Evolutionary conservation across 1,140 invertebrate genomes (phyloP).

Genomic region (Ceratina calcarata): DNA sequence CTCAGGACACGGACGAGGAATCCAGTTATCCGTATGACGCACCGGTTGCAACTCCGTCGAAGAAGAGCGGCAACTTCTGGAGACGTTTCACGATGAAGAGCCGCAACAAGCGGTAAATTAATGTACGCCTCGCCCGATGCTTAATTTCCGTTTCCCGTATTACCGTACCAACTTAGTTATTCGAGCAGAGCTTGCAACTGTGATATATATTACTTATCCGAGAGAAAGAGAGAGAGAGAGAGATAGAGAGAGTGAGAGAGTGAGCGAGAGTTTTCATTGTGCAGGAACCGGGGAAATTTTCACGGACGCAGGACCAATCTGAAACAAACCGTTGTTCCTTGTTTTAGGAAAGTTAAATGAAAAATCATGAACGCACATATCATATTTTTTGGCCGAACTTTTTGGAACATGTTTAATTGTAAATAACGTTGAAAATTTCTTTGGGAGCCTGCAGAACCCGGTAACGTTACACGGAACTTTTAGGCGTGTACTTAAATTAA

Average conservation of each 20-base stretch:
- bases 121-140: not conserved
- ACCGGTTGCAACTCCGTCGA: constrained; percentile 70
- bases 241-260: too few relatives aligned
- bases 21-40: constrained; percentile 77
- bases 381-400: constrained; percentile 29
- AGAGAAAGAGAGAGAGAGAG: constrained; percentile 22
- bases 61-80: constrained; percentile 87
- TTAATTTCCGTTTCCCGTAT: constrained; percentile 46
- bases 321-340: constrained; percentile 22
- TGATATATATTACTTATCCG: constrained; percentile 71
- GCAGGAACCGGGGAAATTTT: not conserved
- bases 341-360: constrained; percentile 1
- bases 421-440: constrained; percentile 37
- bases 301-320: not conserved
- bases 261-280: constrained; percentile 39
- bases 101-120: constrained; percentile 85
- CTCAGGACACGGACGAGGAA: constrained; percentile 77
- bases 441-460: constrained; percentile 32
- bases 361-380: constrained; percentile 19
- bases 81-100: constrained; percentile 86
- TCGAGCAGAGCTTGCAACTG: constrained; percentile 75
- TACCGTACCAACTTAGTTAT: constrained; percentile 64
- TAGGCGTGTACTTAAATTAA: constrained; percentile 50
- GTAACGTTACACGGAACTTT: constrained; percentile 47
- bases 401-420: not conserved